Conservation (phyloP, 64 coral and sea anemone species). For the Montipora capricornis region DNA sequence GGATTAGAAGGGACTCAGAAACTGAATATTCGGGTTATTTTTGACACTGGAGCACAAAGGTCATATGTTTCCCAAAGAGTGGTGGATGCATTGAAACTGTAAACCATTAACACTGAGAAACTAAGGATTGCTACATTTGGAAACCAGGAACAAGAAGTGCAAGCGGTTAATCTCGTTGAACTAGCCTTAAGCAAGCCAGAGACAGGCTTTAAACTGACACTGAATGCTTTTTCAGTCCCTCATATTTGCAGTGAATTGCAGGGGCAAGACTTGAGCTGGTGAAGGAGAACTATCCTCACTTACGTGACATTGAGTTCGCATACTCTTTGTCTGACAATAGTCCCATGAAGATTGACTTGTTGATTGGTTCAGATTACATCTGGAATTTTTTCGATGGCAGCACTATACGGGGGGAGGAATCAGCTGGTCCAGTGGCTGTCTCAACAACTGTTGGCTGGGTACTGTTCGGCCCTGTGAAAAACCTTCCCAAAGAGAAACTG, state of each 20-base stretch:
- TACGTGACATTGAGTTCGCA: background rate
- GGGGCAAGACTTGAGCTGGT: background rate
- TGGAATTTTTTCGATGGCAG: background rate
- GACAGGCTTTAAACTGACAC: background rate
- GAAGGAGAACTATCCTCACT: background rate
- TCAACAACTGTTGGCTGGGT: constrained; percentile 13
- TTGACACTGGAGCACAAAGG: no score
- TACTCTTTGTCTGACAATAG: background rate
- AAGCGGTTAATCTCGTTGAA: background rate
- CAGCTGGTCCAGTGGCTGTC: background rate
- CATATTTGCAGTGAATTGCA: constrained; percentile 11
- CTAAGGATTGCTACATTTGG: no score
- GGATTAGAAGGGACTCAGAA: no score
- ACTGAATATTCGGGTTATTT: no score
- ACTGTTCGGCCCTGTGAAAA: constrained; percentile 1
- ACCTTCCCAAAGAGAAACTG: background rate
- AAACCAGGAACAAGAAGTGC: no score
- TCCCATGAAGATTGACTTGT: background rate
- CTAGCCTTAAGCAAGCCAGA: background rate
- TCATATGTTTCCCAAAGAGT: no score
- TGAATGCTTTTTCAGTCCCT: constrained; percentile 23
- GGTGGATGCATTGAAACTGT: no score
- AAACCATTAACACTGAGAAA: no score
- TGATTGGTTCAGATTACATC: background rate
- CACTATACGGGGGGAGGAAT: background rate